Evolutionary conservation across 2,797 vertebrate species (phyloP), one percentile per base, ranked within the genome.

Genomic region (Semaprochilodus insignis): DNA sequence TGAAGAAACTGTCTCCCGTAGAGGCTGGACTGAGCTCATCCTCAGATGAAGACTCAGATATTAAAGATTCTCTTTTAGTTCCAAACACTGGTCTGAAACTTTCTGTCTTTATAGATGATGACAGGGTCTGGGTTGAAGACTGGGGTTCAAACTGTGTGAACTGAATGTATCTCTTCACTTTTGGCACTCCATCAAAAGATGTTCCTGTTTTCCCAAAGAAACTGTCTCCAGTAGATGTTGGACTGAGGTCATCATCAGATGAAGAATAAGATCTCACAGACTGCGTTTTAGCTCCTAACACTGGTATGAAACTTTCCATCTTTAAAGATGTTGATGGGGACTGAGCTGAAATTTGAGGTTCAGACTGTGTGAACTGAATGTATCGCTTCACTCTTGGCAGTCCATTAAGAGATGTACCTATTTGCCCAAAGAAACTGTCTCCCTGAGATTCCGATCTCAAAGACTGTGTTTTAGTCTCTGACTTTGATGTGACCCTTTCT

Each of bases 301-400:
- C n/a, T 54, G 40, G 16, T 27, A 13, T 66, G 54, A 34, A 4
- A 25, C 3, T 78, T 69, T 81, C 14, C 78, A 25, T 14, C n/a
- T 54, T 60, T 31, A 75, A 11, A 14, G 23, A 21, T 40, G 34
- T 59, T 66, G 66, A 72, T 81, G 71, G 40, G 11, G 13, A 25
- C 31, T 1, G 74, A 73, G 21, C 16, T 74, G 54, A 63, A 17
- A 16, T n/a, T 31, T 73, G 59, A 31, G 10, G 23, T 51, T 78
- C 36, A 54, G 54, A 15, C 10, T 60, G 69, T 74, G 62, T 78
- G 62, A 85, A 81, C 34, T 85, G 31, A 78, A 85, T 74, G 60
- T 74, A 81, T 81, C 75, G 73, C 8, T 74, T 74, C 34, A 85
- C 80, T 60, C 27, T 74, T 74, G 83, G 80, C 51, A 85, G 31